These are phyloP conservation scores for Chamaea fasciata DNA, from an alignment of 2,113 vertebrate species.

Conservation along the genomic window DNA sequence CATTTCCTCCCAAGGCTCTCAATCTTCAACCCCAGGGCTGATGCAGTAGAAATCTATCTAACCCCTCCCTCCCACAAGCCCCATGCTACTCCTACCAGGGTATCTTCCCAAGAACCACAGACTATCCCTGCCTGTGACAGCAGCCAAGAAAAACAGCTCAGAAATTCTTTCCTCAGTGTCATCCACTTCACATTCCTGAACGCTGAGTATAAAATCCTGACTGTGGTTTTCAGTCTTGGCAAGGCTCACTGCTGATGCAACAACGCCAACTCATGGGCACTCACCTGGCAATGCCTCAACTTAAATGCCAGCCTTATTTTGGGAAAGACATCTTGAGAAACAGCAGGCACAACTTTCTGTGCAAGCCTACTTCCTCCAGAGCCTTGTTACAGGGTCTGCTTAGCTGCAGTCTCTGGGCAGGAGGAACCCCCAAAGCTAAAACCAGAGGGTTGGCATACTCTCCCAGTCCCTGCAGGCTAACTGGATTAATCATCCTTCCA, in stretches of 20 bases:
- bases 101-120: conserved; percentile 11
- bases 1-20: not conserved
- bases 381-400: not conserved
- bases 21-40: not conserved
- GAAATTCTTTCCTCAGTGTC: conserved; percentile 34
- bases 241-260: conserved; percentile 24
- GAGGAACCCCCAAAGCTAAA: not conserved
- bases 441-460: not conserved
- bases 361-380: not conserved
- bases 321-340: not conserved
- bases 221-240: conserved; percentile 38
- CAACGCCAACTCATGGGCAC: not conserved
- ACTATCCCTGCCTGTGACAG: not conserved
- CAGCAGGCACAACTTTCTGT: not conserved
- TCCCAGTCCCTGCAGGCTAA: not conserved
- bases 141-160: conserved; percentile 43
- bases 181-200: conserved; percentile 54
- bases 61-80: not conserved
- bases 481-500: not conserved
- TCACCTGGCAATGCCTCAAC: conserved; percentile 18
- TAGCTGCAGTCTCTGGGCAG: not conserved
- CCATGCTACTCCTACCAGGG: not conserved
- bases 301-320: not conserved
- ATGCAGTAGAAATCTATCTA: not conserved
- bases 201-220: conserved; percentile 17